Base-by-base conservation (phyloP, 2,797 vertebrate genomes). In the Menidia menidia region DNA sequence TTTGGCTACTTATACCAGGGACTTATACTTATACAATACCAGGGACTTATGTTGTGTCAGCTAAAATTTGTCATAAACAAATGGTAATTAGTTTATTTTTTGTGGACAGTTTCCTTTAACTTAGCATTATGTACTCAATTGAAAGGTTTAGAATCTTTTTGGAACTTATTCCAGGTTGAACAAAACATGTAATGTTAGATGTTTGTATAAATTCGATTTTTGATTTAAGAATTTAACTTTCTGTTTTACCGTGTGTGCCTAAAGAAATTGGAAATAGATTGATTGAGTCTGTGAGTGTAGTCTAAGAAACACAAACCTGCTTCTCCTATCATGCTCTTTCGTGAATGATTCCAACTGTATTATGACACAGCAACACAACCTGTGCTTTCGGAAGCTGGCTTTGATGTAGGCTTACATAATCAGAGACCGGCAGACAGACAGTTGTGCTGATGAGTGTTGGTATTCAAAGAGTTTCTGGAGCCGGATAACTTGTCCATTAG, bases 401-500 rank as follows among this genome's bases (percentile, higher is more conserved):
- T 19, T 51, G n/a, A 30, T 41, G 25, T 30, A 10, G 35, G 41
- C 47, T 59, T 43, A 31, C n/a, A 65, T 75, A 48, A 32, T 69
- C 44, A 15, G 51, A 45, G 45, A 68, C 60, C 65, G 2, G 15
- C 54, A 57, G 63, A 67, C 73, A 53, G 35, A 45, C 70, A 62
- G 63, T 64, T 71, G 50, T 35, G 50, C 70, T 67, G 85, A 86
- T 78, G 74, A 88, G 80, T 86, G 88, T 59, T 77, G 78, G 77
- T 83, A 89, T 91, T 81, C 84, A 75, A 81, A 86, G 81, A 77
- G 73, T 78, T 70, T 52, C 66, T 33, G 54, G 15, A 52, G 64
- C n/a, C 47, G 74, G 73, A 81, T 72, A 70, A 60, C 58, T 61
- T 47, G 62, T 54, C 50, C 55, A 7, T 58, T 52, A 70, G 71